A percentile compares a stretch with the other conserved stretches of the same genome.
Conservation (phyloP, 2,888 invertebrate genomes). For the Drosophila melanosoma region DNA sequence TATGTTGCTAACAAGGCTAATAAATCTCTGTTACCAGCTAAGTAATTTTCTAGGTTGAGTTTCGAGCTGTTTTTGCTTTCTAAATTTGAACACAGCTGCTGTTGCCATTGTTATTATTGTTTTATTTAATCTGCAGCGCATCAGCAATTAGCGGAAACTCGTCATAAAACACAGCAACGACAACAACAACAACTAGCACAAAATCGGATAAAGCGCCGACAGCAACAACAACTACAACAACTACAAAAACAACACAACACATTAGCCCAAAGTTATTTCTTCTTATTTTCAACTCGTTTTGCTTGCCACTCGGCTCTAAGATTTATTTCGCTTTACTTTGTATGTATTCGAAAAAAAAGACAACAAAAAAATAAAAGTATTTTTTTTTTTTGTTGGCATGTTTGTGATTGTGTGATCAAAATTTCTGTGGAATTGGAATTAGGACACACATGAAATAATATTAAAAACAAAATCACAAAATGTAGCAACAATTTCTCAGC, state of each 20-base stretch:
- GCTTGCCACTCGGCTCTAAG: conserved; percentile 67
- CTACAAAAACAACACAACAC: conserved; percentile 37
- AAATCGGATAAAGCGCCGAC: conserved; percentile 79
- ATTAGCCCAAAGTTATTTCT: conserved; percentile 70
- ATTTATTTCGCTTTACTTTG: conserved; percentile 76
- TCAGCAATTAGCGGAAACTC: conserved; percentile 82
- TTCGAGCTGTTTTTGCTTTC: conserved; percentile 17
- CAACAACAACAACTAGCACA: conserved; percentile 44
- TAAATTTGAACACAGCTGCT: conserved; percentile 51
- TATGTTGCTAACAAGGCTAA: background rate
- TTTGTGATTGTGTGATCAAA: conserved; percentile 76
- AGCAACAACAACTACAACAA: conserved; percentile 54
- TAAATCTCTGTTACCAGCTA: background rate
- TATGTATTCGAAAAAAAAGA: conserved; percentile 8
- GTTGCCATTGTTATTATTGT: conserved; percentile 40
- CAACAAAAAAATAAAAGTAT: background rate
- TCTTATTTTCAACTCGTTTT: conserved; percentile 70
- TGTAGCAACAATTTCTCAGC: conserved; percentile 72
- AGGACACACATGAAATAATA: conserved; percentile 75
- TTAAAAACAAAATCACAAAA: conserved; percentile 58
- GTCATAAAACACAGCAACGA: conserved; percentile 73
- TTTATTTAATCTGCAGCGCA: conserved; percentile 78
- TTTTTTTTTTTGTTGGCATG: conserved; percentile 18
- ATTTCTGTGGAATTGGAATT: conserved; percentile 81
- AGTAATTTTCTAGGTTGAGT: conserved; percentile 23